Conservation (phyloP, 1,140 invertebrate genomes). For the Papilio glaucus region DNA sequence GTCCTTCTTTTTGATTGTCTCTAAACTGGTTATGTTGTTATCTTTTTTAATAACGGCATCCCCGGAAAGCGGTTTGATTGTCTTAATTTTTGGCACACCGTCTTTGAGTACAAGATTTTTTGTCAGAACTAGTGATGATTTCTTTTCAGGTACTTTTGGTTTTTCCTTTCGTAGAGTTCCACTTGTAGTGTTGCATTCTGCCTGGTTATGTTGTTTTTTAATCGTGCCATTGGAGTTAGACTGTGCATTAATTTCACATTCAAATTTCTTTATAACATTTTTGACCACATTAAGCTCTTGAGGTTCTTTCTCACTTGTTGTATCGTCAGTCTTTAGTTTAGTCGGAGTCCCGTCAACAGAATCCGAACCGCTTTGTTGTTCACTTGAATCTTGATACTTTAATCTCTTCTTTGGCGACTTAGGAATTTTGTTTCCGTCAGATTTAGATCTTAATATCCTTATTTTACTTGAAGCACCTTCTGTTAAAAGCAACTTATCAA, state of each 20-base stretch:
- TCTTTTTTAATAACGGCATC: slow-evolving; percentile 48
- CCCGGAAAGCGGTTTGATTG: slow-evolving; percentile 60
- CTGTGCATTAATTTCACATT: slow-evolving; percentile 76
- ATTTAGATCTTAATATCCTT: slow-evolving; percentile 77
- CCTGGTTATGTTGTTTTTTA: slow-evolving; percentile 55
- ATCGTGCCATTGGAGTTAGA: slow-evolving; percentile 55
- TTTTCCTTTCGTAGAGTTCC: slow-evolving; percentile 68
- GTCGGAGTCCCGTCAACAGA: slow-evolving; percentile 70
- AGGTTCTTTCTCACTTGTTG: slow-evolving; percentile 46
- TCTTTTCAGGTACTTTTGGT: slow-evolving; percentile 83
- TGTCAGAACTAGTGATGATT: slow-evolving; percentile 75
- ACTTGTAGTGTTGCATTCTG: slow-evolving; percentile 43
- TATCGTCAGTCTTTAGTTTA: slow-evolving; percentile 51
- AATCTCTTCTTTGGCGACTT: slow-evolving; percentile 72
- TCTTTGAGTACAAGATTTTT: slow-evolving; percentile 80
- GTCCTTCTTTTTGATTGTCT: slow-evolving; percentile 66
- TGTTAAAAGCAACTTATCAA: slow-evolving; percentile 69
- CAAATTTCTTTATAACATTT: slow-evolving; percentile 77
- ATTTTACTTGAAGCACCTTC: slow-evolving; percentile 67
- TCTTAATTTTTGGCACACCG: slow-evolving; percentile 79
- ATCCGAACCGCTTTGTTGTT: slow-evolving; percentile 72
- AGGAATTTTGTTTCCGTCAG: slow-evolving; percentile 73
- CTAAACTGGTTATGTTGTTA: slow-evolving; percentile 44
- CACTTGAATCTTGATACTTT: slow-evolving; percentile 70
- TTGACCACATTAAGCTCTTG: slow-evolving; percentile 66